Base-by-base conservation (phyloP, 2,888 invertebrate genomes). In the Argyra leucocephala region DNA sequence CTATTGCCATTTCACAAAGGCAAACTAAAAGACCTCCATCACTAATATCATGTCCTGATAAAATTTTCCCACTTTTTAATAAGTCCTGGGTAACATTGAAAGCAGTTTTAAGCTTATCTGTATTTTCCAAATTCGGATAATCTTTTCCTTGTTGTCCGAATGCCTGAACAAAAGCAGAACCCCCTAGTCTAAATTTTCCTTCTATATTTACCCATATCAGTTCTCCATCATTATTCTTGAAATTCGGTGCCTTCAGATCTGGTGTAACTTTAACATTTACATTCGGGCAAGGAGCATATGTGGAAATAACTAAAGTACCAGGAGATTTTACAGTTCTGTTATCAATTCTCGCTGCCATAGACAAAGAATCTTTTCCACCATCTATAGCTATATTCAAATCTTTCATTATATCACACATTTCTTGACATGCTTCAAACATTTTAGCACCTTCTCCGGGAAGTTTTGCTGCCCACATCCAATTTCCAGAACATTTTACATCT, bases 391-490 rank as follows among this genome's bases (percentile, higher is more conserved):
- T 87, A 10, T 82, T 94, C 1, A 97, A 81, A 71, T 84, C 77
- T 7, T 82, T 81, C 93, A 98, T 93, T 3, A 94, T 83, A 3
- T 82, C 80, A 76, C 96, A 95, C 85, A 97, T 90, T 21, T 95
- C 93, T 57, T 82, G 81, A 74, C 97, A 97, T 0, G 98, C 94
- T 68, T 88, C 88, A 69, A 88, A 90, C 26, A 99, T 82, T 21
- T 88, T 86, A 2, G 92, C 93, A 1, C 97, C 98, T 78, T 96
- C 97, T 0, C 91, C 93, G 0, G 91, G 89, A 22, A 95, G 82
- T 81, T 98, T 98, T 15, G 97, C 98, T 0, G 96, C 90, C 98
- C 98, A 99, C 99, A 99, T 99, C 98, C 98, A 99, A 80, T 99
- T 99, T n/a, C 94, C 98, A 58, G 95, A 96, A 78, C 97, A 97